Evolutionary conservation across 1,140 invertebrate species (phyloP).

Genomic region (Protaetia brevitarsis): DNA sequence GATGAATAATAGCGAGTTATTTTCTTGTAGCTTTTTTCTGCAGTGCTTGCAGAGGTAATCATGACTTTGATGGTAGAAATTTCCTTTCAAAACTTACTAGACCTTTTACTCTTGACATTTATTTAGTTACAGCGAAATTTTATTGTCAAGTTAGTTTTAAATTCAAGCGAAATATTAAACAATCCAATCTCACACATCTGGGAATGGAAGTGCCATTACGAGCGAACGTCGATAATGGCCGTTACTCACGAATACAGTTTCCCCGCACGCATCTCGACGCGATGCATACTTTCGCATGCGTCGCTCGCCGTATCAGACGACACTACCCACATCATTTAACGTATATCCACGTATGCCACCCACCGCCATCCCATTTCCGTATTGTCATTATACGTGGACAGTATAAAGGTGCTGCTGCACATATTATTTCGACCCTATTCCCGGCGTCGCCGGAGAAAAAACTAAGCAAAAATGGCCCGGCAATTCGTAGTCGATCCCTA

Average conservation of each 20-base stretch:
- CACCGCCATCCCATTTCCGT: slow-evolving; percentile 24
- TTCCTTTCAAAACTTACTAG: too few species aligned
- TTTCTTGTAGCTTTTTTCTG: too few species aligned
- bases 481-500: slow-evolving; percentile 40
- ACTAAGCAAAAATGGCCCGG: slow-evolving; percentile 39
- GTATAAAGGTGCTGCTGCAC: slow-evolving; percentile 33
- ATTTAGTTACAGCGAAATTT: too few species aligned
- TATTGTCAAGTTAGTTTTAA: too few species aligned
- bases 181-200: background rate
- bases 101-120: too few species aligned
- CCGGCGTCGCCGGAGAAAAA: slow-evolving; percentile 32
- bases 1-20: too few species aligned
- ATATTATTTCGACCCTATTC: slow-evolving; percentile 37
- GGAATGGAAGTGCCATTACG: background rate
- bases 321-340: background rate
- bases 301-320: background rate
- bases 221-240: background rate
- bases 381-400: slow-evolving; percentile 39
- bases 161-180: background rate
- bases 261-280: background rate
- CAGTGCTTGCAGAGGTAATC: too few species aligned
- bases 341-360: background rate
- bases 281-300: slow-evolving; percentile 10
- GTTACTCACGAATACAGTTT: background rate
- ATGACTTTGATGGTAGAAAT: too few species aligned